Conservation (phyloP, 2,113 vertebrate species). For the Thinocorus orbignyianus region DNA sequence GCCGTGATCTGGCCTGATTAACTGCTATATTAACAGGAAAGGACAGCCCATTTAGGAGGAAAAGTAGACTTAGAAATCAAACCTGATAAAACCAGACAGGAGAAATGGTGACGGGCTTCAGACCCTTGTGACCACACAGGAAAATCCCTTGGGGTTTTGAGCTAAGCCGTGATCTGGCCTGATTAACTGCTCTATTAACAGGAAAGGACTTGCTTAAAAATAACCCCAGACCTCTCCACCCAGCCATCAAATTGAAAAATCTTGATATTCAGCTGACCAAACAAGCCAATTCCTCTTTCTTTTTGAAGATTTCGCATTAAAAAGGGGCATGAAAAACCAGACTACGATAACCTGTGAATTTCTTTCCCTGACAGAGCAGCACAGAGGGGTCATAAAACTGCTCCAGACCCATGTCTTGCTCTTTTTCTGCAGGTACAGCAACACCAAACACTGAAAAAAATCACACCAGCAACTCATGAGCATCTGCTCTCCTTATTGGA, state of each 20-base stretch:
- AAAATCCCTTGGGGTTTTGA: not conserved
- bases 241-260: not conserved
- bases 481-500: not conserved
- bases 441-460: not conserved
- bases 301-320: not conserved
- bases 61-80: not conserved
- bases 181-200: not conserved
- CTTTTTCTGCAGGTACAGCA: not conserved
- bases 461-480: not conserved
- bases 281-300: not conserved
- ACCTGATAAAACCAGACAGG: not conserved
- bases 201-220: not conserved
- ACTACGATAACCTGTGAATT: not conserved
- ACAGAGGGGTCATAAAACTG: not conserved
- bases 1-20: not conserved
- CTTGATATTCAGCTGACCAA: rapidly evolving
- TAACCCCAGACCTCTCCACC: not conserved
- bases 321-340: not conserved
- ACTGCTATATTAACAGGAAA: not conserved
- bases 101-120: not conserved
- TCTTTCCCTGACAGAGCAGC: not conserved
- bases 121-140: not conserved
- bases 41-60: rapidly evolving
- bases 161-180: not conserved
- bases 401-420: not conserved